Base-by-base conservation (phyloP, 30 jellyfish, hydroid and myxozoan species). In the Chrysaora quinquecirrha region DNA sequence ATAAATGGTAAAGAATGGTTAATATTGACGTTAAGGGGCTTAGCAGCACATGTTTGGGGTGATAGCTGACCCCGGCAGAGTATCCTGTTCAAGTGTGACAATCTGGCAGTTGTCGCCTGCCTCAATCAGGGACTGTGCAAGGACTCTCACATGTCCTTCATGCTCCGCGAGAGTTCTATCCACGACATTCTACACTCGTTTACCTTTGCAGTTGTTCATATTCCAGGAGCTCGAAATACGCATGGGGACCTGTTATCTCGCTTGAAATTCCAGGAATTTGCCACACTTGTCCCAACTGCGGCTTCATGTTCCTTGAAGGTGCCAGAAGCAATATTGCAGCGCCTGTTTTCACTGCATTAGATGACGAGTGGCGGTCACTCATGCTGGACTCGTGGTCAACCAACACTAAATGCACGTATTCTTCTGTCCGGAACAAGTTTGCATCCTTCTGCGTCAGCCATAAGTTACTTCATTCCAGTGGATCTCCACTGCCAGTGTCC, bases 401-500 rank as follows among this genome's bases (percentile, higher is more conserved):
- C 1, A 65, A 65, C 34, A 65, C 77, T 16, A 49, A 65, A 24
- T 20, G 24, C 28, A 65, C 77, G 34, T 65, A 65, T 65, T 65
- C 77, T 7, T 65, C 77, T 65, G 77, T 52, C 12, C 77, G 30
- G 25, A 25, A 30, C 24, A 12, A 30, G 24, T 65, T 65, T 21
- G 30, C 34, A 6, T 0, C 49, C 2, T 65, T 65, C 34, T 65
- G 77, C 25, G 25, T 22, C 31, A 1, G 27, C 22, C 49, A 65
- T 65, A n/a, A 20, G n/a, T 30, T 65, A 10, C 77, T 65, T 31
- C 77, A 65, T 30, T 12, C 49, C 11, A 65, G 14, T 30, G 52
- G 77, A 18, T 65, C 77, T 3, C 52, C 77, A 1, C 34, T 28
- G 16, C 77, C 77, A 3, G 54, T 25, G 2, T 65, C 77, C 21